phyloP scores from a whole-genome alignment of 2,113 vertebrate genomes.

The Tenrec ecaudatus region DNA sequence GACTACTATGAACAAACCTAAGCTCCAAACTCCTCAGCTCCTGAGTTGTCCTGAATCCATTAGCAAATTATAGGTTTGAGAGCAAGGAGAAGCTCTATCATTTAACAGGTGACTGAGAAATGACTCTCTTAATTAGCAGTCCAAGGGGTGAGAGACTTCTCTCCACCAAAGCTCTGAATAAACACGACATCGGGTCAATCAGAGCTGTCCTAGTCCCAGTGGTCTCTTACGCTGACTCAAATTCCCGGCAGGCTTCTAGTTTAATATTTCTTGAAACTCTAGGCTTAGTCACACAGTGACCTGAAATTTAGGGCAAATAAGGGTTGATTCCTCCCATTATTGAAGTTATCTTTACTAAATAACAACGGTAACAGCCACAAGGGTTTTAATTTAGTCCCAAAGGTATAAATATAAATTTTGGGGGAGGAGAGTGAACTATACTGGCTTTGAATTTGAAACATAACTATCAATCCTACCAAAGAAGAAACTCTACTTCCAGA shows the following conservation, averaged over 20 bases:
- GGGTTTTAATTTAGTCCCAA: slow-evolving; percentile 47
- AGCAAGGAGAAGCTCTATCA: slow-evolving; percentile 28
- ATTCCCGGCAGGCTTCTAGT: slow-evolving; percentile 59
- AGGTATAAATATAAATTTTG: slow-evolving; percentile 42
- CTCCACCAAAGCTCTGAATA: slow-evolving; percentile 47
- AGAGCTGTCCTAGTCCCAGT: not conserved
- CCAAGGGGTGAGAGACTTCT: slow-evolving; percentile 53
- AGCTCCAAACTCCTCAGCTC: slow-evolving; percentile 28
- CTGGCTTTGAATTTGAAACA: slow-evolving; percentile 47
- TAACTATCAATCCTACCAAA: slow-evolving; percentile 26
- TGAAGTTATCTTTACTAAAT: slow-evolving; percentile 52
- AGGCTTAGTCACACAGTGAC: slow-evolving; percentile 61
- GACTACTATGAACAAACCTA: not conserved
- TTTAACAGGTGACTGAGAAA: slow-evolving; percentile 55
- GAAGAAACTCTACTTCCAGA: slow-evolving; percentile 31
- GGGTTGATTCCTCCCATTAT: slow-evolving; percentile 53
- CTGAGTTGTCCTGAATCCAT: slow-evolving; percentile 5
- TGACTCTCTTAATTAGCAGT: slow-evolving; percentile 63
- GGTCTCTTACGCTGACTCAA: slow-evolving; percentile 63
- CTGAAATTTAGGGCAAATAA: slow-evolving; percentile 65
- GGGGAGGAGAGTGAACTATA: not conserved
- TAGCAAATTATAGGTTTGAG: slow-evolving; percentile 28
- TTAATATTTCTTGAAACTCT: slow-evolving; percentile 71
- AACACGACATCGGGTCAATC: slow-evolving; percentile 53
- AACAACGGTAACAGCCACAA: slow-evolving; percentile 46